Conservation (phyloP, 2,888 invertebrate genomes). For the Eilema griseolum region DNA sequence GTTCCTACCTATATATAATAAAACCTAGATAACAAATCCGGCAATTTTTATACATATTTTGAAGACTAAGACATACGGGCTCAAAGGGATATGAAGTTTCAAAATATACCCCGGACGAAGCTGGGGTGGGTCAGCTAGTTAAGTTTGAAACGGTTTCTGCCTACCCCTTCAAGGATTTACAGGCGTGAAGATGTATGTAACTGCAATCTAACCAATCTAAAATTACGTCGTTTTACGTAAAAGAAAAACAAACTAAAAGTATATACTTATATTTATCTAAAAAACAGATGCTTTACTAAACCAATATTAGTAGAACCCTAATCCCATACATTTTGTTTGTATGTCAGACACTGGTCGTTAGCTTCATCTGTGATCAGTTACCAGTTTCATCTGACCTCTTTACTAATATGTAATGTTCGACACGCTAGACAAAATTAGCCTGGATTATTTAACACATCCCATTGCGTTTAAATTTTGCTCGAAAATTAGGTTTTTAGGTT, state of each 20-base stretch:
- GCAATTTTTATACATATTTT: too few species aligned
- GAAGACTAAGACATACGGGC: too few species aligned
- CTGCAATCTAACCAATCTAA: neutral
- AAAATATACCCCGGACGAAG: too few species aligned
- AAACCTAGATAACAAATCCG: too few species aligned
- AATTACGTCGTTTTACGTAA: slow-evolving; percentile 27
- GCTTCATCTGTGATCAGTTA: neutral
- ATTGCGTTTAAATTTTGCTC: slow-evolving; percentile 29
- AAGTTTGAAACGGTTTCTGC: too few species aligned
- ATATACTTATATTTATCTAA: slow-evolving; percentile 26
- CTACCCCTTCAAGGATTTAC: too few species aligned
- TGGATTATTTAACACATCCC: slow-evolving; percentile 39
- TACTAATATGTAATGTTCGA: neutral
- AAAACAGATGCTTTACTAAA: slow-evolving; percentile 34
- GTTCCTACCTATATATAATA: neutral
- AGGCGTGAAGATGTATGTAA: too few species aligned
- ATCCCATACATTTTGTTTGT: neutral
- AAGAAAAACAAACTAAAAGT: slow-evolving; percentile 26
- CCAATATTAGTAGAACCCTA: slow-evolving; percentile 29
- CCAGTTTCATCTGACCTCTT: slow-evolving; percentile 26
- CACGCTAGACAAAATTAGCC: slow-evolving; percentile 18
- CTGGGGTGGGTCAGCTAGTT: too few species aligned
- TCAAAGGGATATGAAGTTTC: too few species aligned
- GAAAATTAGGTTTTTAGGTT: slow-evolving; percentile 72
- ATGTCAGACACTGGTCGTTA: neutral